Evolutionary conservation across 2,888 invertebrate species (phyloP), one percentile per base, ranked within the genome.

Genomic region (Netelia fuscicornis): DNA sequence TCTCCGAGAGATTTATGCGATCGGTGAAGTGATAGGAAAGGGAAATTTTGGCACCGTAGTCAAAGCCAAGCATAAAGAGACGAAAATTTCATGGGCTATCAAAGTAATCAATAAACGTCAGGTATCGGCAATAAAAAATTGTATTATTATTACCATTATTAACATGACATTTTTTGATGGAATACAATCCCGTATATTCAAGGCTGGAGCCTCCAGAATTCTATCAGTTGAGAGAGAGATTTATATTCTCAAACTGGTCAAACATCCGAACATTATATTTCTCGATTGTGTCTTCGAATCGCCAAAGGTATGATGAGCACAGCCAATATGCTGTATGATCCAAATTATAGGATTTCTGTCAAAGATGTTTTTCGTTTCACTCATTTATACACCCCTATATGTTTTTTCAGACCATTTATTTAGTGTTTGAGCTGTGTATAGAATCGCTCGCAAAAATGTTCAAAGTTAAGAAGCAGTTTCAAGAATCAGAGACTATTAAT

Each of bases 241-340:
- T 64, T 92, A 93, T 81, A 95, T 95, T 84, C 91, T 95, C 86
- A 95, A 95, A 91, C 91, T 94, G 86, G 95, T 95, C n/a, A 91
- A 94, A 60, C 95, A 95, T 91, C 94, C 94, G 13, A 95, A 95
- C 89, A 95, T 95, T 76, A 95, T 95, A 83, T 91, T 92, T 84
- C 91, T 95, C 64, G 94, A 95, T 85, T 94, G 94, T 91, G 94
- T 95, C 5, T 94, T 94, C 86, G 95, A 95, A 90, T 95, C 95
- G 1, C 89, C 94, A 9, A 94, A 94, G 74, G 87, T 88, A 62
- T 80, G 71, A 48, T 54, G 20, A 30, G 20, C n/a, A n/a, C 42
- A 17, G 3, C 30, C 2, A 30, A 5, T 30, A 30, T 30, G 30
- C 2, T 30, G 3, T 30, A 30, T 5, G 5, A 56, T 17, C 17